Evolutionary conservation across 2,113 vertebrate species (phyloP).

Genomic region (Thunnus thynnus): DNA sequence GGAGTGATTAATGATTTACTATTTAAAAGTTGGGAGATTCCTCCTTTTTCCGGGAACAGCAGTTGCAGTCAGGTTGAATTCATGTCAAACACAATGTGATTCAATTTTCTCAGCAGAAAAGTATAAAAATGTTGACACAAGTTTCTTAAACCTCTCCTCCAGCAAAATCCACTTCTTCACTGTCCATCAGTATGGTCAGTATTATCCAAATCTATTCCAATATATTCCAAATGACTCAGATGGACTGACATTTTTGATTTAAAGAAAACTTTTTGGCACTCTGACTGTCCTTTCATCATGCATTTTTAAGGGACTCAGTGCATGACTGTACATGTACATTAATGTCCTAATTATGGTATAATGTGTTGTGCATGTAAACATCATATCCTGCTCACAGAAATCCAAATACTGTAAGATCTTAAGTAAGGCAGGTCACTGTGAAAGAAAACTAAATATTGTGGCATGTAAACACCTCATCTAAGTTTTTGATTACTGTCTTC

Average conservation of each 20-base stretch:
- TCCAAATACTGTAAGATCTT: no score
- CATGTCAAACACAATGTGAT: neutral
- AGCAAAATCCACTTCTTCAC: neutral
- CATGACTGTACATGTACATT: no score
- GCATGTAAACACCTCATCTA: neutral
- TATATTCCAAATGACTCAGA: neutral
- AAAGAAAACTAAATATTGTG: neutral
- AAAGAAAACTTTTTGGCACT: no score
- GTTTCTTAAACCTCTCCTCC: neutral
- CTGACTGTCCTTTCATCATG: no score
- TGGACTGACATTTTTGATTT: neutral
- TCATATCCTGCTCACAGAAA: no score
- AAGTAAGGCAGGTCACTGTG: no score
- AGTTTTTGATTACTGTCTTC: neutral
- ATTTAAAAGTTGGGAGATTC: conserved; percentile 28
- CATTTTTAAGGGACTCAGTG: no score
- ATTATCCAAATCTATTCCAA: neutral
- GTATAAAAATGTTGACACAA: neutral
- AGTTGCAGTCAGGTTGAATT: conserved; percentile 37
- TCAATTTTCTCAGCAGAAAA: neutral
- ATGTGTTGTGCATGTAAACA: no score
- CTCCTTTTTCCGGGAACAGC: conserved; percentile 9
- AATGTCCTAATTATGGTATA: no score
- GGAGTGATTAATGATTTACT: conserved; percentile 46
- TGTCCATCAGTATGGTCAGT: neutral